phyloP scores from a whole-genome alignment of 1,140 invertebrate genomes.

The Rhagoletis pomonella region DNA sequence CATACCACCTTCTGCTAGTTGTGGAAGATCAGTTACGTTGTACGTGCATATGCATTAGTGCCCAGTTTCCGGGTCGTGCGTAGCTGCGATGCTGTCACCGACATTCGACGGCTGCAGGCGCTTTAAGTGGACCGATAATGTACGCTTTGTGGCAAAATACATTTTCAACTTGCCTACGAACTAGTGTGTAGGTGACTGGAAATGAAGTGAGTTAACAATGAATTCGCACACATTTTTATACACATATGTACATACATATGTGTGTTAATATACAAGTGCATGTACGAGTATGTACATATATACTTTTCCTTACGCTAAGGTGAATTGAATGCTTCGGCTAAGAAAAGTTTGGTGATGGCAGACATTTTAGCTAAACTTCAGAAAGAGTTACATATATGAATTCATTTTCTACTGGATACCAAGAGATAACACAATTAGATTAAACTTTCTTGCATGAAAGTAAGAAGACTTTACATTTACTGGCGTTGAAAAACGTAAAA shows the following conservation, averaged over 20 bases:
- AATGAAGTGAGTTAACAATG: neutral
- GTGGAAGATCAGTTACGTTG: conserved; percentile 32
- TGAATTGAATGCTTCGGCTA: neutral
- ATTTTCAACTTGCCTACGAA: neutral
- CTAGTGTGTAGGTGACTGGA: neutral
- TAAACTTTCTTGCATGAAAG: too few species aligned
- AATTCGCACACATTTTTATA: neutral
- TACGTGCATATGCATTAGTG: neutral
- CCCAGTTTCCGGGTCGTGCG: neutral
- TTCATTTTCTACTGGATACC: too few species aligned
- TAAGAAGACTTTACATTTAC: too few species aligned
- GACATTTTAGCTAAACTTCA: too few species aligned
- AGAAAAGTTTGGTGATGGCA: neutral
- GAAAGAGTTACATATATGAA: too few species aligned
- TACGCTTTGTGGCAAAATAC: neutral
- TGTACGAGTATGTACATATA: too few species aligned
- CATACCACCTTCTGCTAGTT: neutral
- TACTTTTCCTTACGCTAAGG: neutral
- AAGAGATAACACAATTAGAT: too few species aligned
- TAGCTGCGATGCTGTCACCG: neutral
- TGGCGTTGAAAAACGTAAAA: too few species aligned
- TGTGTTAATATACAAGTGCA: too few species aligned
- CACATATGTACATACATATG: neutral
- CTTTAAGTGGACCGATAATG: conserved; percentile 26
- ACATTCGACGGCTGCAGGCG: conserved; percentile 7